These are phyloP conservation scores for Anarhynchus alexandrinus DNA, from an alignment of 2,113 vertebrate species.

Conservation along the genomic window DNA sequence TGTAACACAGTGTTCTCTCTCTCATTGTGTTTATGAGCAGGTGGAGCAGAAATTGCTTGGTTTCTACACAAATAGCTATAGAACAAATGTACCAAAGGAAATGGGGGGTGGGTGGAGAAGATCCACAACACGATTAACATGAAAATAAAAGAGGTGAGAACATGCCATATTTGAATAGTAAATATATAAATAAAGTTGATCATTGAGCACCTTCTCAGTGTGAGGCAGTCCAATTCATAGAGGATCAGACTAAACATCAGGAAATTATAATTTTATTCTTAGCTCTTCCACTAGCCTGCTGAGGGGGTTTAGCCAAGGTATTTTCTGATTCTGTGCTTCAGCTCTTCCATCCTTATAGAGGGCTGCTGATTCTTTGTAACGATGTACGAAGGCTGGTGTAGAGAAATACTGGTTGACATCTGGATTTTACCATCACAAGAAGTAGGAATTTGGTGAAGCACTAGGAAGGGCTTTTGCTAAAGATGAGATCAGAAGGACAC, in stretches of 20 bases:
- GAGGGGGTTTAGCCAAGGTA: slow-evolving; percentile 4
- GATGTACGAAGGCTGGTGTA: neutral
- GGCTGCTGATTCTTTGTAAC: neutral
- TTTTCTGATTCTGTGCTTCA: slow-evolving; percentile 9
- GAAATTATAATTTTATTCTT: slow-evolving; percentile 16
- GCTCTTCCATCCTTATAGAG: neutral
- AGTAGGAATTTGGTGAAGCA: neutral
- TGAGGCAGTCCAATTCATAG: neutral
- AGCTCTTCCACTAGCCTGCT: neutral
- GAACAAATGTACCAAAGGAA: slow-evolving; percentile 60
- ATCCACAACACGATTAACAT: slow-evolving; percentile 37
- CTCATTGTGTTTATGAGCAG: slow-evolving; percentile 68
- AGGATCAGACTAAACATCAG: slow-evolving; percentile 37
- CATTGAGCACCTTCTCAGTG: neutral
- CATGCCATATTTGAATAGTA: slow-evolving; percentile 1
- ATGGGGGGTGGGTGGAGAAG: slow-evolving; percentile 38
- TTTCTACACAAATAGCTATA: slow-evolving; percentile 63
- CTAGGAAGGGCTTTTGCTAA: neutral
- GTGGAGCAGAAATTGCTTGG: slow-evolving; percentile 63
- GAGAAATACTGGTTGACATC: neutral
- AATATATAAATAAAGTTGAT: slow-evolving; percentile 24
- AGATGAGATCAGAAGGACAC: neutral
- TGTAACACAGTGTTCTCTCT: slow-evolving; percentile 62
- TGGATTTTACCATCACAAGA: neutral
- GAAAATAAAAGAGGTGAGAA: slow-evolving; percentile 26